Base-by-base conservation (phyloP, 2,797 vertebrate genomes). In the Hydrophis major region DNA sequence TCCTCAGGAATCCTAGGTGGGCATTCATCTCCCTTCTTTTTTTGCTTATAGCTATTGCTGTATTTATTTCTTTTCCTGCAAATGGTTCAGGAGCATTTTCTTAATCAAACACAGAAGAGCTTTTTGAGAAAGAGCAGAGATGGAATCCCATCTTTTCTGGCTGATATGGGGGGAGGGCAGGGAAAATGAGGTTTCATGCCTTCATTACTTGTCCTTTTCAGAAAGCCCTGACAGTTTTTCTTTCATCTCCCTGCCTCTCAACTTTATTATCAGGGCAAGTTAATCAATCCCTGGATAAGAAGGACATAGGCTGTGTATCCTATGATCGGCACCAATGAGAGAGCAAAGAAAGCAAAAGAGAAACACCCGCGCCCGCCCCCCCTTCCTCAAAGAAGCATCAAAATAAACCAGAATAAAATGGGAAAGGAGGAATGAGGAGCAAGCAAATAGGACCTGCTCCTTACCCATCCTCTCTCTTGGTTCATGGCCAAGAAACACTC, bases 11-110 rank as follows among this genome's bases (percentile, higher is more conserved):
- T 53, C 37, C 78, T 78, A 2, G 63, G 1, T 91, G 96, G 93
- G 93, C 95, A 96, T 92, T 60, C 63, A 90, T 93, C 96, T 93
- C 93, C 6, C 93, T 87, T 53, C 59, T 55, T 63, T 0, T 0
- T 86, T 94, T 90, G 42, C 93, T 94, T 89, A 89, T 89, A 89
- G 74, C 63, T 4, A 93, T 95, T 94, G 90, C 94, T 89, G 37
- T 94, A 95, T 97, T 97, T 96, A 96, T 96, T 96, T 96, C 95
- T 96, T 94, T 95, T 95, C 92, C 90, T 94, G 95, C 92, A 57
- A 92, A 93, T 95, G 91, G 94, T 89, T 86, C 78, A 93, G 92
- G 93, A 94, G 92, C 4, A 0, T 90, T 95, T 96, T 96, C 92
- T 94, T 83, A 83, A 92, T 92, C 93, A 93, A 55, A 94, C 95